Base-by-base conservation (phyloP, 2,113 vertebrate species). In the Prolemur simus region DNA sequence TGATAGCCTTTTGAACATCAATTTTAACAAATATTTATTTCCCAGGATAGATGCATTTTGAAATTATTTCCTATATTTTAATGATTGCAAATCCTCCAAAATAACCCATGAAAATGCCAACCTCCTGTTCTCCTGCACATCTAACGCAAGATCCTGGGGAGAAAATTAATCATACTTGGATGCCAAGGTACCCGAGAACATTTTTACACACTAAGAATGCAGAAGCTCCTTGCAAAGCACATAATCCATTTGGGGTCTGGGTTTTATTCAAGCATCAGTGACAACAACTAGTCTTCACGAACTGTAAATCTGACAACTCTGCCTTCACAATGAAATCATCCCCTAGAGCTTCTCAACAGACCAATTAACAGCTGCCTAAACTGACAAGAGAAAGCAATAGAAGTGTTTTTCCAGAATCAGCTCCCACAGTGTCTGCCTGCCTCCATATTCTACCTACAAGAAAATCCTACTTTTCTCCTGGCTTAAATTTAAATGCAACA, bases 241-340 rank as follows among this genome's bases (percentile, higher is more conserved):
- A 32, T 49, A 2, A 21, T 49, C 89, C 21, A 21, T 34, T 25
- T 20, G 11, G 73, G 82, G 52, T 52, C 91, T 76, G 5, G 9
- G 47, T 64, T 71, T 93, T 82, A 78, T 78, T 95, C 90, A 94
- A 94, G 69, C n/a, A 37, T 76, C 74, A 18, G 42, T 17, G 71
- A 82, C 42, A 45, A 60, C 3, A 6, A 27, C 1, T 0, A 21
- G 66, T 23, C 66, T 78, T 64, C 25, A 1, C 0, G 8, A 74
- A 60, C 63, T 56, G 18, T 45, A 32, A 77, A 88, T 80, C 82
- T 2, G 25, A 78, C 56, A 13, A 5, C 12, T 39, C 69, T 12
- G 54, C 8, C 32, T 47, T 91, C 60, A 60, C 27, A 13, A 6
- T 21, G 68, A 84, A 64, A 69, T 45, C 63, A 60, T 25, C 82